A percentile compares a stretch with the other conserved stretches of the same genome.
Evolutionary conservation across 1,140 invertebrate genomes (phyloP).

Genomic region (Hylaeus anthracinus): DNA sequence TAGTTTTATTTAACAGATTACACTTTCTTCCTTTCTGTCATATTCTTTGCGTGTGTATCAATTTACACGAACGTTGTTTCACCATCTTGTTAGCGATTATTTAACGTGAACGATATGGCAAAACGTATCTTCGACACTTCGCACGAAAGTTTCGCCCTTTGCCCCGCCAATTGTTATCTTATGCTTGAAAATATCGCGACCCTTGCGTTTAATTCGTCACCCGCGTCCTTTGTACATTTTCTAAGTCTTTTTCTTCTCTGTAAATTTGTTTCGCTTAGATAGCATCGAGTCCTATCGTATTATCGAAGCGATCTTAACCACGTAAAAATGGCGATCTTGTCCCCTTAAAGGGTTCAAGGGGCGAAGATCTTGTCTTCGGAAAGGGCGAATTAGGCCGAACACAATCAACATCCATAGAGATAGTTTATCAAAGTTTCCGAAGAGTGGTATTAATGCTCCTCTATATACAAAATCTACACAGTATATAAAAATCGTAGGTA

Average conservation of each 20-base stretch:
- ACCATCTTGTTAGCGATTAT: neutral
- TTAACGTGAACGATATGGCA: conserved; percentile 34
- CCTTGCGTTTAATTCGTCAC: neutral
- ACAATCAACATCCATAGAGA: conserved; percentile 44
- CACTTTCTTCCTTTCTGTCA: conserved; percentile 13
- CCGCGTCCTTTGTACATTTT: conserved; percentile 29
- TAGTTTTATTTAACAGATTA: conserved; percentile 24
- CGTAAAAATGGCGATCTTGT: too few relatives aligned
- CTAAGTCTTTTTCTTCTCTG: conserved; percentile 31
- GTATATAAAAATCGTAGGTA: conserved; percentile 54
- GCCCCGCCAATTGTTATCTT: neutral
- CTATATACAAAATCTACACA: conserved; percentile 62
- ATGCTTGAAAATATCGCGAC: conserved; percentile 18
- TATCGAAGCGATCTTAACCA: neutral
- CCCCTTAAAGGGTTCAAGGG: conserved; percentile 10
- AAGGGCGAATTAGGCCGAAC: conserved; percentile 45
- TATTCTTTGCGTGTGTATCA: neutral
- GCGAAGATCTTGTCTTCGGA: conserved; percentile 20
- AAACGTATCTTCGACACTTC: neutral
- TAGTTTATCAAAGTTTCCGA: conserved; percentile 29
- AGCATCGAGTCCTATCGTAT: neutral
- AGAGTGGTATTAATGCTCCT: conserved; percentile 3
- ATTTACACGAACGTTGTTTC: conserved; percentile 16
- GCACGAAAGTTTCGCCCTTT: conserved; percentile 14
- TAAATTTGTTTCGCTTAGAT: neutral